Percentiles rank a stretch among this genome's conserved stretches.
These are phyloP conservation scores for Etheostoma cragini DNA, from an alignment of 2,113 vertebrate genomes.

Conservation along the genomic window DNA sequence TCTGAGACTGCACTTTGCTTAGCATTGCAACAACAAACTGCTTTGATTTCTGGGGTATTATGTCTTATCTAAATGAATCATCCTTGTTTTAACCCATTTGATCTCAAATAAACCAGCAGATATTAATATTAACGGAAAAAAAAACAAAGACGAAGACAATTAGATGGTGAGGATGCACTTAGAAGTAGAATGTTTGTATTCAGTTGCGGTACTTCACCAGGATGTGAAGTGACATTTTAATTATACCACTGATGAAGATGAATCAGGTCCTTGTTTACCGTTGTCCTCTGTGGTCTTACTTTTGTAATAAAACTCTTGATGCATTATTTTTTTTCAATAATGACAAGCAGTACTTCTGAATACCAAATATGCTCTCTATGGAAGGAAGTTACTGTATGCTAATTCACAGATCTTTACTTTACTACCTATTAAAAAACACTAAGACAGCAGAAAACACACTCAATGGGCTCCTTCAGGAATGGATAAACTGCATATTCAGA, in stretches of 20 bases:
- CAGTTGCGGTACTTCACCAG: slow-evolving; percentile 28
- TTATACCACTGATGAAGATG: slow-evolving; percentile 63
- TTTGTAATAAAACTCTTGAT: slow-evolving; percentile 56
- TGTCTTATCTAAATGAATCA: slow-evolving; percentile 43
- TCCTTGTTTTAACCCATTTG: slow-evolving; percentile 54
- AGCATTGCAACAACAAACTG: slow-evolving; percentile 14
- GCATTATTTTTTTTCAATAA: slow-evolving; percentile 47
- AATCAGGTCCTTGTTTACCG: slow-evolving; percentile 63
- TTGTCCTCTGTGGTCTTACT: slow-evolving; percentile 59
- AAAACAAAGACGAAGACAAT: slow-evolving; percentile 42
- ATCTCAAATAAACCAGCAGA: slow-evolving; percentile 46
- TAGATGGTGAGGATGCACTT: slow-evolving; percentile 37
- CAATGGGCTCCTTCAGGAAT: slow-evolving; percentile 22
- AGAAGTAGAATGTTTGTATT: slow-evolving; percentile 56
- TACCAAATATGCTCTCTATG: slow-evolving; percentile 15
- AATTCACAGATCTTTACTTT: slow-evolving; percentile 45
- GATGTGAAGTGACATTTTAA: slow-evolving; percentile 71
- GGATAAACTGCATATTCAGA: slow-evolving; percentile 22
- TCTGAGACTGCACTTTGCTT: slow-evolving; percentile 11
- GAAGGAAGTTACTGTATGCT: slow-evolving; percentile 19
- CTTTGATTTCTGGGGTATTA: slow-evolving; percentile 34
- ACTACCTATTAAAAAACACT: slow-evolving; percentile 23
- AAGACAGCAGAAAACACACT: slow-evolving; percentile 42
- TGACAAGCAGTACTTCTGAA: slow-evolving; percentile 33
- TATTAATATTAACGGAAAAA: slow-evolving; percentile 57